phyloP scores from a whole-genome alignment of 2,797 vertebrate genomes.

The Sebastes hubbsi region DNA sequence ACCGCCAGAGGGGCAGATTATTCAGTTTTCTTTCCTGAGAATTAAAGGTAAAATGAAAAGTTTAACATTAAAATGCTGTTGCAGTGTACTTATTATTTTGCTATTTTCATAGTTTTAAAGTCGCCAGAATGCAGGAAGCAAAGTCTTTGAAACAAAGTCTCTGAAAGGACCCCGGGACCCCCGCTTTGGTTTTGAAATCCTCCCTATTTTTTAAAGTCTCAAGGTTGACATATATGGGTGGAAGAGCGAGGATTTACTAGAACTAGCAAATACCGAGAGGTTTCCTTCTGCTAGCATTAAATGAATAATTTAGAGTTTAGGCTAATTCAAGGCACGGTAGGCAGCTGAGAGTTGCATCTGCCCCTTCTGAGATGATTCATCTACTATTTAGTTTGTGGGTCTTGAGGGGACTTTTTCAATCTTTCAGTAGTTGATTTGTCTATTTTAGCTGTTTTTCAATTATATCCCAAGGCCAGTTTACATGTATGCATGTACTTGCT shows the following conservation, averaged over 20 bases:
- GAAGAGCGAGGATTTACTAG: not conserved
- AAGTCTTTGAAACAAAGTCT: too few relatives aligned
- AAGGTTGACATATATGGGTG: not conserved
- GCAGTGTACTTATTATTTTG: too few relatives aligned
- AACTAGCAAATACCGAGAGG: conserved; percentile 1
- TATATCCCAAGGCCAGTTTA: not conserved
- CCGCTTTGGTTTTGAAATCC: too few relatives aligned
- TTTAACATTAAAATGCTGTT: too few relatives aligned
- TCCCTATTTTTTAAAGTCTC: too few relatives aligned
- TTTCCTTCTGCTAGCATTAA: conserved; percentile 8
- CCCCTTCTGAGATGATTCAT: conserved; percentile 12
- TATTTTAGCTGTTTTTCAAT: not conserved
- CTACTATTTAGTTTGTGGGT: not conserved
- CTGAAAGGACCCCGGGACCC: too few relatives aligned
- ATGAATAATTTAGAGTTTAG: not conserved
- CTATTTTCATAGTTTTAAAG: too few relatives aligned
- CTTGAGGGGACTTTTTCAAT: not conserved
- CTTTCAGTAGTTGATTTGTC: not conserved
- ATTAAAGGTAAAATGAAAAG: too few relatives aligned
- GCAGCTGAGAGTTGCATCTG: conserved; percentile 1
- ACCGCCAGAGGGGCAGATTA: too few relatives aligned
- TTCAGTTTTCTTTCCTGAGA: too few relatives aligned
- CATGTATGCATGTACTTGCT: conserved; percentile 11
- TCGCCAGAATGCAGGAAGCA: too few relatives aligned
- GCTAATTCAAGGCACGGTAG: conserved; percentile 17